Percentiles rank a stretch among this genome's conserved stretches.
phyloP scores from a whole-genome alignment of 2,113 vertebrate genomes.

The Trachemys scripta region DNA sequence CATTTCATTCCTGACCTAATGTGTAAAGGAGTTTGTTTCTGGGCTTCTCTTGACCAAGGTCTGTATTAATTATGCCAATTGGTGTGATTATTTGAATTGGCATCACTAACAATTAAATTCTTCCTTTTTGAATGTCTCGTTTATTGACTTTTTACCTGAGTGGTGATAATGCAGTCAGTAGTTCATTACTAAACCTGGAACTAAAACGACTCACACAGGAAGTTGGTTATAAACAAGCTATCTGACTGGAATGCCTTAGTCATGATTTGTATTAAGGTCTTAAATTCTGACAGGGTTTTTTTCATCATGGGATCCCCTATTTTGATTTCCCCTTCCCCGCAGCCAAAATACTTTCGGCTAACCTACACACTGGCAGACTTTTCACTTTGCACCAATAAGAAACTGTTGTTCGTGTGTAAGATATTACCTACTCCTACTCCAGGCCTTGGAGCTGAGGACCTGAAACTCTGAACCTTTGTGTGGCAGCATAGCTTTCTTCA shows the following conservation, averaged over 20 bases:
- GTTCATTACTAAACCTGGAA: slow-evolving; percentile 10
- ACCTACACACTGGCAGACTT: not conserved
- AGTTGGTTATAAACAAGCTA: slow-evolving; percentile 56
- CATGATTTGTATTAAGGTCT: slow-evolving; percentile 1
- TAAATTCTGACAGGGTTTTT: not conserved
- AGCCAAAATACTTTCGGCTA: not conserved
- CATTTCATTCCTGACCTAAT: not conserved
- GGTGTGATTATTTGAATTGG: not conserved
- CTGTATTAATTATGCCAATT: not conserved
- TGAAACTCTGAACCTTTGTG: not conserved
- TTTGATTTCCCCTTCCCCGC: not conserved
- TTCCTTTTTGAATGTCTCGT: not conserved
- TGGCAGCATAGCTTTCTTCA: not conserved
- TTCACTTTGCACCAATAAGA: not conserved
- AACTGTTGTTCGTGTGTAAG: not conserved
- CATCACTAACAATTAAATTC: not conserved
- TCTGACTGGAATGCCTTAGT: slow-evolving; percentile 47
- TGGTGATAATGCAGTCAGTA: slow-evolving; percentile 8
- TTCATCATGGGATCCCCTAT: not conserved
- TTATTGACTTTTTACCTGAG: not conserved
- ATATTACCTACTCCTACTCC: not conserved
- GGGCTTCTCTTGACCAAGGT: not conserved
- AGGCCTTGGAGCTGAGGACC: not conserved
- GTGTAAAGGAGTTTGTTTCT: not conserved
- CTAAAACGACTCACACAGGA: slow-evolving; percentile 44